phyloP scores from a whole-genome alignment of 2,888 invertebrate genomes.

The Stomorhina lunata region DNA sequence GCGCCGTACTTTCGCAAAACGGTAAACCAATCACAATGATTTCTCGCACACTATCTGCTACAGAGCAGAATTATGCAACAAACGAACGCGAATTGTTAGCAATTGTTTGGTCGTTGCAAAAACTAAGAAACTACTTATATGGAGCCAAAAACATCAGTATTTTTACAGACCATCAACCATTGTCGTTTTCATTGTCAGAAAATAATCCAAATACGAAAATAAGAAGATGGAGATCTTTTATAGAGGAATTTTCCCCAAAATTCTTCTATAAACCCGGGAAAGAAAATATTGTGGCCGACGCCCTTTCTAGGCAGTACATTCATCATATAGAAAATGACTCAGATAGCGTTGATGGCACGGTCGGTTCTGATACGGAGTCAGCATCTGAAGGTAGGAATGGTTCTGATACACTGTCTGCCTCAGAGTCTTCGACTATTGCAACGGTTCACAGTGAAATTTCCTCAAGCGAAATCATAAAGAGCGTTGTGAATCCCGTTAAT shows the following conservation, averaged over 20 bases:
- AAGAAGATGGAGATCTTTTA: conserved; percentile 2
- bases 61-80: too few species aligned
- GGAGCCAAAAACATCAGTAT: too few species aligned
- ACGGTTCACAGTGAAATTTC: background rate
- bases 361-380: background rate
- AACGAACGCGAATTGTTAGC: too few species aligned
- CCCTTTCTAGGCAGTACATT: conserved; percentile 35
- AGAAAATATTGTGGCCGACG: conserved; percentile 39
- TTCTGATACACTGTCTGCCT: background rate
- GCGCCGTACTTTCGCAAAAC: conserved; percentile 41
- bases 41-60: conserved; percentile 28
- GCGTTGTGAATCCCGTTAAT: background rate
- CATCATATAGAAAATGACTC: conserved; percentile 20
- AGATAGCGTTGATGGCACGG: background rate
- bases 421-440: background rate
- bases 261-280: conserved; percentile 39
- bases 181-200: too few species aligned
- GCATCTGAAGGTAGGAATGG: background rate
- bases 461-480: background rate
- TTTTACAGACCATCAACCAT: too few species aligned
- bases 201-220: conserved; percentile 17
- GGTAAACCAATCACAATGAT: conserved; percentile 47
- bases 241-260: conserved; percentile 13
- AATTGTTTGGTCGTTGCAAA: too few species aligned
- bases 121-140: conserved; percentile 32